Evolutionary conservation across 2,113 vertebrate species (phyloP), one percentile per base, ranked within the genome.

Genomic region (Thermophis baileyi): DNA sequence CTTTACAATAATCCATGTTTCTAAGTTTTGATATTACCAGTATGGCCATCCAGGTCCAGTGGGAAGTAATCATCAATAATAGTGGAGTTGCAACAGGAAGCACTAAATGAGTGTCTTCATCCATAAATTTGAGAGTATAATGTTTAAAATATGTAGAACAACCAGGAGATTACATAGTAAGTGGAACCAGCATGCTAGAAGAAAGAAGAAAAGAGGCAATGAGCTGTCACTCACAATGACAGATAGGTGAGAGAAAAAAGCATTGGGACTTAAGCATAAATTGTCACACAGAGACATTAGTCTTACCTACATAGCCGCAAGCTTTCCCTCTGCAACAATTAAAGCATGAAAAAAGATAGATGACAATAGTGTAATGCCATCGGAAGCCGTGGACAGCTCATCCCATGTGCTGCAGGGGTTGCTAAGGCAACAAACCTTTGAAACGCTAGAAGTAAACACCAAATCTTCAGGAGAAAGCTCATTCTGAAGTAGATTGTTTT

Each of bases 381-480:
- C 6, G 8, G 44, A 93, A 87, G 9, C 44, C 27, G 46, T 57
- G 69, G 44, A 85, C 53, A 57, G 53, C 63, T 93, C 46, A 51
- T 93, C 46, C 92, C 54, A 30, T 46, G 14, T 60, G 89, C 89
- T 90, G 74, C 60, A 60, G 89, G 20, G 12, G 92, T 93, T 93
- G 92, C 92, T 86, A 93, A 90, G 89, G 89, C 40, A 93, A 93
- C 92, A 63, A 85, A 90, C 60, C 89, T 93, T 93, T 86, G 74
- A 55, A 90, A 86, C 20, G 35, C 44, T 50, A 18, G 88, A 54
- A 55, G 81, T 63, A 90, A 90, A 90, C 46, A 90, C 24, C 86
- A 63, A 22, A 90, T 93, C 92, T 50, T 44, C n/a, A 86, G 88
- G 89, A 25, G 16, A 14, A 85, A 89, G 8, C n/a, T 51, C 92